Conservation (phyloP, 2,888 invertebrate species). For the Volucella inanis region DNA sequence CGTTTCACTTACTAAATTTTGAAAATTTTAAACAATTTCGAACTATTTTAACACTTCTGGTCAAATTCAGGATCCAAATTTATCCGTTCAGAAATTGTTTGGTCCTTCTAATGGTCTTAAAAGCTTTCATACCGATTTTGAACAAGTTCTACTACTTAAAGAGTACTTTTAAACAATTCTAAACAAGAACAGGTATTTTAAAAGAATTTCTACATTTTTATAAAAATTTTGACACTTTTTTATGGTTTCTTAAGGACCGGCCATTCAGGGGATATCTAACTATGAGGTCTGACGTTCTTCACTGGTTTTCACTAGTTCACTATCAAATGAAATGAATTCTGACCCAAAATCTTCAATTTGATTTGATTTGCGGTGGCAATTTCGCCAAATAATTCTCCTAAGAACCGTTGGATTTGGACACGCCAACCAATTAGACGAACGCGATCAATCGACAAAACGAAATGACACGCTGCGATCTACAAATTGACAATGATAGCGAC, state of each 20-base stretch:
- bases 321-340: neutral
- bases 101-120: too few species aligned
- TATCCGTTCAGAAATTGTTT: neutral
- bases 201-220: neutral
- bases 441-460: constrained; percentile 9
- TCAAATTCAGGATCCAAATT: neutral
- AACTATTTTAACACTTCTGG: neutral
- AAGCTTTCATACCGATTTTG: too few species aligned
- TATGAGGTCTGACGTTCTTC: too few species aligned
- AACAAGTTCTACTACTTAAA: too few species aligned
- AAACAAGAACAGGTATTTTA: neutral
- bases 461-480: constrained; percentile 26
- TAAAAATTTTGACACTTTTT: neutral
- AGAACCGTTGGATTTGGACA: constrained; percentile 16
- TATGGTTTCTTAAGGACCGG: neutral
- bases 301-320: neutral
- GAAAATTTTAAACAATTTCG: neutral
- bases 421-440: constrained; percentile 5
- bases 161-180: neutral
- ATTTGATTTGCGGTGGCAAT: too few species aligned
- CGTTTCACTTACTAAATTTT: neutral
- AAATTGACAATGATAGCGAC: neutral
- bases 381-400: too few species aligned
- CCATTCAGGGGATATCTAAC: neutral
- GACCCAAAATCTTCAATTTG: too few species aligned